Conservation (phyloP, 2,113 vertebrate species). For the Hippocampus barbouri region DNA sequence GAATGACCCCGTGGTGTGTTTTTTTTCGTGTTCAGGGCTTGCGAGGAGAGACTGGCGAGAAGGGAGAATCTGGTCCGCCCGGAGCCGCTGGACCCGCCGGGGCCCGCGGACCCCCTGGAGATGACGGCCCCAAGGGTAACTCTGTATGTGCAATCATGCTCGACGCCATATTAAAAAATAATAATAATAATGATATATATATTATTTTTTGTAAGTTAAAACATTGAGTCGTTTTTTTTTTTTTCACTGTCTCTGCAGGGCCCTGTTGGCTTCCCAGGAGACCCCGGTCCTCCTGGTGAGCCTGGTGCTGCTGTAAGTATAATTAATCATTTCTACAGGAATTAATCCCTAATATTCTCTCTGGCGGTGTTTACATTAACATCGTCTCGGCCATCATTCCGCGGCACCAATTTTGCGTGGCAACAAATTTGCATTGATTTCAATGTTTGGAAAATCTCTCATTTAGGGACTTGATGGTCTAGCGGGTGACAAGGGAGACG, state of each 20-base stretch:
- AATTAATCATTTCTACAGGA: neutral
- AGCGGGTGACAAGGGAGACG: conserved; percentile 91
- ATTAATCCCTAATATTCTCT: neutral
- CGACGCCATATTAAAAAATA: conserved; percentile 12
- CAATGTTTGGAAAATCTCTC: conserved; percentile 9
- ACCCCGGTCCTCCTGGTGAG: conserved; percentile 93
- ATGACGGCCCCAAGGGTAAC: conserved; percentile 96
- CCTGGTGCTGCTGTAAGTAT: conserved; percentile 88
- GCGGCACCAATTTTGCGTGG: neutral
- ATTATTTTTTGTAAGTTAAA: neutral
- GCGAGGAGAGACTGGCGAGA: conserved; percentile 93
- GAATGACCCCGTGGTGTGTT: conserved; percentile 3
- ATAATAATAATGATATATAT: neutral
- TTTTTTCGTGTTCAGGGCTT: conserved; percentile 73
- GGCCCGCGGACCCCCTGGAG: conserved; percentile 86
- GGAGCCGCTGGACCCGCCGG: conserved; percentile 93
- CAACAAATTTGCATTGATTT: neutral
- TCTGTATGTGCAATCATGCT: conserved; percentile 75
- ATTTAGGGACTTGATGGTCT: conserved; percentile 86
- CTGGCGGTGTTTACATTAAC: neutral
- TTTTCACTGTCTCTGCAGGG: conserved; percentile 71
- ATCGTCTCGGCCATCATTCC: neutral
- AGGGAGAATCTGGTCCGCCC: conserved; percentile 94
- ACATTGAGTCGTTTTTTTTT: conserved; percentile 9
- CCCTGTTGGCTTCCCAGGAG: conserved; percentile 95